Base-by-base conservation (phyloP, 2,113 vertebrate genomes). In the Chrysochloris asiatica region DNA sequence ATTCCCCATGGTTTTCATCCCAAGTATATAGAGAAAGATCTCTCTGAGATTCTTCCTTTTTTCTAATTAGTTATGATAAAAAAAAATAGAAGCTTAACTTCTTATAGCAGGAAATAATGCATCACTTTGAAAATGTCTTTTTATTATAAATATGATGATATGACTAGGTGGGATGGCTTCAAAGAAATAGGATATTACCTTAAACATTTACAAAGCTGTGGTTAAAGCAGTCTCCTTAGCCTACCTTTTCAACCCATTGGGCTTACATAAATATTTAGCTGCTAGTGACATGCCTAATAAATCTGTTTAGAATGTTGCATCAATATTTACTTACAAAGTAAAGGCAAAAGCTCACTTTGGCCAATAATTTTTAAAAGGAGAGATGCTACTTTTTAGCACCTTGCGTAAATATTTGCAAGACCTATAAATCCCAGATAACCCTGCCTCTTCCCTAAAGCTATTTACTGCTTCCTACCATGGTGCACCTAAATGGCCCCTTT, bases 391-490 rank as follows among this genome's bases (percentile, higher is more conserved):
- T 96, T 97, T 96, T 98, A 98, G 97, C 98, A 99, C 98, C 98
- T 99, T 98, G 95, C 97, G 97, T 99, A 99, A 99, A 99, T 99
- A 99, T 99, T 99, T 99, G 97, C 97, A 97, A 97, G 97, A 97
- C 98, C 96, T 98, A 96, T 98, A 98, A 98, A 98, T 98, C 97
- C 93, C 94, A 98, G 98, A 98, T 98, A 98, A 98, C 97, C 97
- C 97, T 97, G 95, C 89, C 97, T 98, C 93, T 98, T 98, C 97
- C 78, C 61, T 36, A 92, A 91, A 93, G 96, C 96, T 98, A 98
- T 98, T 95, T 97, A 98, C 97, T 41, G 92, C 96, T 99, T 99
- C 98, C 98, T 98, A 97, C 97, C 96, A 93, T 59, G 95, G 87
- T 95, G 13, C 45, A 72, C 94, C 94, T 88, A 97, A 96, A 96